A percentile compares a stretch with the other conserved stretches of the same genome.
Evolutionary conservation across 2,113 vertebrate species (phyloP).

Genomic region (Entomyzon cyanotis): DNA sequence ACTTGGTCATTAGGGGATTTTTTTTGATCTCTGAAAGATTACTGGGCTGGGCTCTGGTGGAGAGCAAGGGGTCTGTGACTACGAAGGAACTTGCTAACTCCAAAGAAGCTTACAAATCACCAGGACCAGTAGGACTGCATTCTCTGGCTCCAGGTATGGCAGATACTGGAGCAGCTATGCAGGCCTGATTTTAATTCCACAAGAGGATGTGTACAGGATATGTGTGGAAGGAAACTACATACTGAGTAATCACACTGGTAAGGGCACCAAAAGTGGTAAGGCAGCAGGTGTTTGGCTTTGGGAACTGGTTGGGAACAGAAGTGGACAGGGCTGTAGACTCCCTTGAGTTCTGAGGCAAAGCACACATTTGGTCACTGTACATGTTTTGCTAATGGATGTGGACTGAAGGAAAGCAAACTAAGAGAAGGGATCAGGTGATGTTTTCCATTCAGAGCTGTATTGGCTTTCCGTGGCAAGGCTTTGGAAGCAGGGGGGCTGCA

Average conservation of each 20-base stretch:
- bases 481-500: accelerated
- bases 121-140: background rate
- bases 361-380: background rate
- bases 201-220: background rate
- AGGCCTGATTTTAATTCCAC: background rate
- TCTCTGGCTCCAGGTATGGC: background rate
- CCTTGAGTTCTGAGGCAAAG: background rate
- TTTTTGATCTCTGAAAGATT: background rate
- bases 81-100: accelerated
- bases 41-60: background rate
- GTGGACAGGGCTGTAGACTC: background rate
- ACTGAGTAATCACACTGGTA: background rate
- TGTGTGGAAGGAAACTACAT: background rate
- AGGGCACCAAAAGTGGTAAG: background rate
- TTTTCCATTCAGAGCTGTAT: background rate
- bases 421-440: background rate
- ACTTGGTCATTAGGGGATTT: background rate
- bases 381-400: background rate
- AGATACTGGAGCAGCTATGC: background rate
- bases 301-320: background rate
- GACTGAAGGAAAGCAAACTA: background rate
- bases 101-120: background rate
- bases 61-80: background rate
- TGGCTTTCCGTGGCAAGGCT: background rate
- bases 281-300: background rate